Percentiles rank a stretch among this genome's conserved stretches.
phyloP scores from a whole-genome alignment of 2,888 invertebrate genomes.

The Eumacrocentrus americanus region DNA sequence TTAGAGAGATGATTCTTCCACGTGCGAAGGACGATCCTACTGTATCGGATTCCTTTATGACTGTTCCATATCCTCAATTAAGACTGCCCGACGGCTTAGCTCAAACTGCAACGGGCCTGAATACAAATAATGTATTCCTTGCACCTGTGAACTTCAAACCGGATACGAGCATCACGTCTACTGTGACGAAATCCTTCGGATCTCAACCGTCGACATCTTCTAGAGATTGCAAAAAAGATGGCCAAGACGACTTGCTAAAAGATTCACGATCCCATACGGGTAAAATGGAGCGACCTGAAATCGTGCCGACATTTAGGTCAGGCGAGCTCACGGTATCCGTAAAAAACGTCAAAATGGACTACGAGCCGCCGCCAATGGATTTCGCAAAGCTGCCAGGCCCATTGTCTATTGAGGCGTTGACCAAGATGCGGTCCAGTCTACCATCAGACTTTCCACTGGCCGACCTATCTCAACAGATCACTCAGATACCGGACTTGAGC shows the following conservation, averaged over 20 bases:
- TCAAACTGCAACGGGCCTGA: slow-evolving; percentile 68
- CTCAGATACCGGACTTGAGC: slow-evolving; percentile 55
- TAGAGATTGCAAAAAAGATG: slow-evolving; percentile 48
- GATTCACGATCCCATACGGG: slow-evolving; percentile 27
- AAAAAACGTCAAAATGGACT: slow-evolving; percentile 55
- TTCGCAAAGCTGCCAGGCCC: slow-evolving; percentile 49
- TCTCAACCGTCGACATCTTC: slow-evolving; percentile 49
- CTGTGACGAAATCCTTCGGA: slow-evolving; percentile 53
- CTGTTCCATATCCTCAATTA: slow-evolving; percentile 71
- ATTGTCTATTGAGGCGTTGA: slow-evolving; percentile 44
- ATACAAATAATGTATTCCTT: slow-evolving; percentile 80
- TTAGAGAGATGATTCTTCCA: slow-evolving; percentile 77
- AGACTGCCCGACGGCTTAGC: slow-evolving; percentile 79
- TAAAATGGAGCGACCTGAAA: slow-evolving; percentile 43
- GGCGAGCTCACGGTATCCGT: slow-evolving; percentile 58
- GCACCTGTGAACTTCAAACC: slow-evolving; percentile 65
- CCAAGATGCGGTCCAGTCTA: slow-evolving; percentile 43
- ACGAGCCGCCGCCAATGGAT: slow-evolving; percentile 50
- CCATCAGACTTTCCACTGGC: slow-evolving; percentile 53
- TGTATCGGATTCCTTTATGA: slow-evolving; percentile 68
- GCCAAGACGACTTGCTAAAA: slow-evolving; percentile 34
- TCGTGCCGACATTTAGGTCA: slow-evolving; percentile 54
- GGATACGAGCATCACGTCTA: slow-evolving; percentile 51
- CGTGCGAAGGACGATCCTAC: slow-evolving; percentile 69
- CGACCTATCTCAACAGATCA: slow-evolving; percentile 54